Evolutionary conservation across 2,113 vertebrate species (phyloP), one percentile per base, ranked within the genome.

Genomic region (pig (Sus scrofa)): DNA sequence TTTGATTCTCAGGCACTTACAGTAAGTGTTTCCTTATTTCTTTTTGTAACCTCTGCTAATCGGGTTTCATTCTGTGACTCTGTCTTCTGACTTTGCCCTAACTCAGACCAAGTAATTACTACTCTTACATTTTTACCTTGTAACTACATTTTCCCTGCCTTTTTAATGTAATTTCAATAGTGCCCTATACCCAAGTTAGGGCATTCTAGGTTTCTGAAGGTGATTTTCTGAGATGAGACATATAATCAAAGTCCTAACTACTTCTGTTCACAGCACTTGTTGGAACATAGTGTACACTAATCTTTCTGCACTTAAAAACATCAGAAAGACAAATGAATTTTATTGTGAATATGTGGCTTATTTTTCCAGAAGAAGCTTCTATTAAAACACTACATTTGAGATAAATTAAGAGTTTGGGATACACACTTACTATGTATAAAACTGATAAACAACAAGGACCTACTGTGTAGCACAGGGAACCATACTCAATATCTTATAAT

Each of bases 101-200:
- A 95, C 96, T 97, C n/a, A 74, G 95, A 93, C 90, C 81, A 79
- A 96, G 79, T 97, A 97, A 98, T 98, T 97, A 98, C 95, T 97
- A 96, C 77, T 95, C 94, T 98, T 98, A 95, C 87, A 97, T 97
- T 97, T 98, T 98, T 98, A 96, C 94, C 89, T 97, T 96, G 95
- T 95, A 96, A 97, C 92, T 87, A 87, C 95, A 67, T 96, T 98
- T 98, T 77, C 60, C 27, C 67, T 95, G 95, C 89, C 62, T 96
- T 98, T 98, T 98, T 94, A 98, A 97, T 97, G 97, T 97, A 89
- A 98, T 97, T 97, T 98, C 95, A 95, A 62, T 82, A 85, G 90
- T 96, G 96, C 90, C 97, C 96, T 97, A 62, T 95, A 78, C 39
- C 96, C 92, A 88, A 97, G 32, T 93, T 87, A 96, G 96, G 97